A percentile compares a stretch with the other conserved stretches of the same genome.
phyloP scores from a whole-genome alignment of 2,888 invertebrate species.

The Brachypalpus laphriformis region DNA sequence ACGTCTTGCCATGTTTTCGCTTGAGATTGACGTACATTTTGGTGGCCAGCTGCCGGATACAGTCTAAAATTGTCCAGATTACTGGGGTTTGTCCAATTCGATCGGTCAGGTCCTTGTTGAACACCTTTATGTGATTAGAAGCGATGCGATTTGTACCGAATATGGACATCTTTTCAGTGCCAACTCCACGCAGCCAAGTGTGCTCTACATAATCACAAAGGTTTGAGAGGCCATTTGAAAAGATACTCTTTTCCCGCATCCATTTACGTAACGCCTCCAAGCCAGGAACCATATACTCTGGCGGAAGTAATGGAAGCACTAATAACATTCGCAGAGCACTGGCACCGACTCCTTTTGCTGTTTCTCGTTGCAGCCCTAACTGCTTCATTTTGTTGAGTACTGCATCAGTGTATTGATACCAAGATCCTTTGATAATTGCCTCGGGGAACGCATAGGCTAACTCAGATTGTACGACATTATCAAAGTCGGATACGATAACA shows the following conservation, averaged over 20 bases:
- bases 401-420: constrained; percentile 76
- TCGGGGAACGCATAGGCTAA: constrained; percentile 75
- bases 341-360: constrained; percentile 75
- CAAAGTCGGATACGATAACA: constrained; percentile 76
- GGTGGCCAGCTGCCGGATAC: constrained; percentile 75
- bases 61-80: constrained; percentile 76
- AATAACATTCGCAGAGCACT: constrained; percentile 76
- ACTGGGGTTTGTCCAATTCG: constrained; percentile 73
- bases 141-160: constrained; percentile 76
- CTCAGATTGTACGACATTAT: constrained; percentile 74
- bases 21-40: constrained; percentile 74
- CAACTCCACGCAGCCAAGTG: constrained; percentile 75
- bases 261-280: constrained; percentile 77
- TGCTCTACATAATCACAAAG: constrained; percentile 76
- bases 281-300: constrained; percentile 77
- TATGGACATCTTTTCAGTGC: constrained; percentile 78
- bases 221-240: constrained; percentile 58
- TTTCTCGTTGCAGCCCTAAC: constrained; percentile 75
- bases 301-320: constrained; percentile 76
- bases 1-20: constrained; percentile 49
- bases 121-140: constrained; percentile 76
- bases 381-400: constrained; percentile 75
- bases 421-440: constrained; percentile 76
- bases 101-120: constrained; percentile 75
- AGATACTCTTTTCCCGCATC: constrained; percentile 76